Base-by-base conservation (phyloP, 1,140 invertebrate genomes). In the Orius insidiosus region DNA sequence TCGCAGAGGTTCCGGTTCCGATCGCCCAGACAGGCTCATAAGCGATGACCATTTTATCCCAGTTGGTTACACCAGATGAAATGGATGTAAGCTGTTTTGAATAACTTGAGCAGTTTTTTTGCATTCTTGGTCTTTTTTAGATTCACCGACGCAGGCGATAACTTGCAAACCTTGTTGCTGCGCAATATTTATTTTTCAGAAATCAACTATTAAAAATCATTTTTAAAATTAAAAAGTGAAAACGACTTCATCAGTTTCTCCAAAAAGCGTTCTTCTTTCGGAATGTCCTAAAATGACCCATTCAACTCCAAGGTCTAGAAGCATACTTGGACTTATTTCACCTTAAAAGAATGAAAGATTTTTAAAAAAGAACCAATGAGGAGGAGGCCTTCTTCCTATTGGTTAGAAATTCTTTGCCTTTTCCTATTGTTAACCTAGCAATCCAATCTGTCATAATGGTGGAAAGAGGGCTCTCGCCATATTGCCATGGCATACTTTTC, bases 231-330 rank as follows among this genome's bases (percentile, higher is more conserved):
- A 3, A 50, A 13, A 32, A 19, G 43, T 32, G 50, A n/a, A n/a
- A n/a, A n/a, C n/a, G 59, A 76, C 71, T 53, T 67, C 71, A 66
- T 96, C 88, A 45, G 68, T 73, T 69, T 99, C 96, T 9, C 80
- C 78, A n/a, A 66, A 99, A 98, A 98, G 80, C 55, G 92, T 84
- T 55, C 96, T 75, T 54, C 96, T 76, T 64, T 99, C 96, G 5
- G 93, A 98, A 61, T 99, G 96, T 0, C 96, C 96, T 14, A 98
- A 63, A 58, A 99, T 97, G 0, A 97, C 93, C 89, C 92, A 98
- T 14, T 85, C 72, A 47, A 77, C 76, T n/a, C 83, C 86, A 59
- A 88, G 68, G 65, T 99, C 94, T 62, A 87, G 78, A 45, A 98
- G 75, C 94, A 98, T 98, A 16, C 76, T 79, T 16, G 93, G 85